phyloP scores from a whole-genome alignment of 2,113 vertebrate genomes.

The Labeo rohita region DNA sequence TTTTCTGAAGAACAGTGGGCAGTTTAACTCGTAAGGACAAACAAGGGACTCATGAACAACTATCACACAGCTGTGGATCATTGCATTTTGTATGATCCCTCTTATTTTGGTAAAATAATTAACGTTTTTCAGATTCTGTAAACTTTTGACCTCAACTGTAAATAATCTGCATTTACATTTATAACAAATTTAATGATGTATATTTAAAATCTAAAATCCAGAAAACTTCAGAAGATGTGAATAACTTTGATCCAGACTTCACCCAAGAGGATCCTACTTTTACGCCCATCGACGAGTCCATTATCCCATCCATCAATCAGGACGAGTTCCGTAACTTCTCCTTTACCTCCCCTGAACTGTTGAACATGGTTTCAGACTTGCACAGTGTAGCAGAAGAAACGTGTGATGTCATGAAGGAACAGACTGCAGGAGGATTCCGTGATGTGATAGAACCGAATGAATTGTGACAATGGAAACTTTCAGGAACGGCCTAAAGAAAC shows the following conservation, averaged over 20 bases:
- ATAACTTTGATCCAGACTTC: constrained; percentile 99
- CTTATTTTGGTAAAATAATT: no score
- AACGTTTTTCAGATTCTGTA: no score
- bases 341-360: constrained; percentile 85
- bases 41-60: no score
- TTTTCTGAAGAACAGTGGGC: no score
- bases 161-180: no score
- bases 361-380: constrained; percentile 36
- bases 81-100: no score
- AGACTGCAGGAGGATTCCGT: constrained; percentile 13
- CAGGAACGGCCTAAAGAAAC: background rate
- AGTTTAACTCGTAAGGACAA: no score
- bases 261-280: constrained; percentile 93
- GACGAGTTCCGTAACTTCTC: constrained; percentile 97
- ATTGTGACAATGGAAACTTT: background rate
- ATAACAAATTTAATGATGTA: no score
- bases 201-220: constrained; percentile 59
- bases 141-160: no score
- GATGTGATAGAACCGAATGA: background rate
- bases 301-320: constrained; percentile 90
- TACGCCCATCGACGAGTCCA: constrained; percentile 89
- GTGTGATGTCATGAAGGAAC: background rate
- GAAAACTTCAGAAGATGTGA: constrained; percentile 95
- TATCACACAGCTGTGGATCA: no score
- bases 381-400: background rate